Conservation (phyloP, 2,888 invertebrate genomes). For the Aspidapion aeneum region DNA sequence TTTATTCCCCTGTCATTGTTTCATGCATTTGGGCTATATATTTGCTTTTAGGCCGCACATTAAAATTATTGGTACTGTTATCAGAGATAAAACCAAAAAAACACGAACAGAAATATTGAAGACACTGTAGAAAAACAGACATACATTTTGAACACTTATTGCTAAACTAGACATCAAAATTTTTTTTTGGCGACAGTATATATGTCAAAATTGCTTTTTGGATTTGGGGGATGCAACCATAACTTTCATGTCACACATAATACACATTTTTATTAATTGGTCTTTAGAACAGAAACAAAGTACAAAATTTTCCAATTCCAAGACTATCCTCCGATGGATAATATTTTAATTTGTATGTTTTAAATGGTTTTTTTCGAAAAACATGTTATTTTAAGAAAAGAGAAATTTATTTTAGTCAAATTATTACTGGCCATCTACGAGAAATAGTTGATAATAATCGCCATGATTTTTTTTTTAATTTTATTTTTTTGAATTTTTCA, state of each 20-base stretch:
- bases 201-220: not conserved
- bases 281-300: not conserved
- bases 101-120: no score
- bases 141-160: no score
- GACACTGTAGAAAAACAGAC: no score
- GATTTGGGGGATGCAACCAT: conserved; percentile 4
- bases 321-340: not conserved
- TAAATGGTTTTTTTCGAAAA: not conserved
- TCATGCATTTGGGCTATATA: no score
- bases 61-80: no score
- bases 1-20: no score
- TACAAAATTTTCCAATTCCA: not conserved
- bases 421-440: conserved; percentile 7
- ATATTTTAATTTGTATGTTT: not conserved
- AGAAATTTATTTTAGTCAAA: not conserved
- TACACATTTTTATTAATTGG: not conserved
- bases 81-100: no score
- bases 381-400: not conserved
- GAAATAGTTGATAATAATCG: conserved; percentile 11
- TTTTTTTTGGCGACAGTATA: no score
- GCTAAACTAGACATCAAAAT: no score
- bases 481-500: conserved; percentile 18
- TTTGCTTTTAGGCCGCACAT: no score
- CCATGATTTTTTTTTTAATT: not conserved
- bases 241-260: conserved; percentile 30